These are phyloP conservation scores for Sitodiplosis mosellana DNA, from an alignment of 1,140 invertebrate genomes.

Conservation along the genomic window DNA sequence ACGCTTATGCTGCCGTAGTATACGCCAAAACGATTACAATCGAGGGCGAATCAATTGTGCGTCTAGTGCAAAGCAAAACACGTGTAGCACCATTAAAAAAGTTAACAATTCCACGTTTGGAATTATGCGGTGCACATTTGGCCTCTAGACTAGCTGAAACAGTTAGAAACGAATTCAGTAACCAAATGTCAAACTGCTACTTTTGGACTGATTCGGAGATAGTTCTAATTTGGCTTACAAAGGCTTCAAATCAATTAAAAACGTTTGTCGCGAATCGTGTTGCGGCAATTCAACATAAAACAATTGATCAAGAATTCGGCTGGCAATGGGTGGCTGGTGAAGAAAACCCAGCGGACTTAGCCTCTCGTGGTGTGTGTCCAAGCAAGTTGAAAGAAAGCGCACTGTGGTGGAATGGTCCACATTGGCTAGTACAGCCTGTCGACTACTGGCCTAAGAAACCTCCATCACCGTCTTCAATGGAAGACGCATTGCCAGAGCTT, in stretches of 20 bases:
- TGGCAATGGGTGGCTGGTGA: conserved; percentile 12
- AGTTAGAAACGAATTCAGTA: conserved; percentile 6
- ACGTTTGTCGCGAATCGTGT: conserved; percentile 23
- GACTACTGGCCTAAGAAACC: not conserved
- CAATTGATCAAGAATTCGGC: not conserved
- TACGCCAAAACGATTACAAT: conserved; percentile 9
- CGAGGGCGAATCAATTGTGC: conserved; percentile 4
- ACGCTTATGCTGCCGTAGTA: conserved; percentile 14
- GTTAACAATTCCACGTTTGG: conserved; percentile 14
- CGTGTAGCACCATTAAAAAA: conserved; percentile 16
- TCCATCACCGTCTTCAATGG: too few relatives aligned
- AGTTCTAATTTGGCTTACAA: conserved; percentile 11
- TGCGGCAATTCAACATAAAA: conserved; percentile 4
- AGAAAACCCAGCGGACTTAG: conserved; percentile 12
- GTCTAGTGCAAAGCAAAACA: conserved; percentile 16
- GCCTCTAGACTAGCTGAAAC: conserved; percentile 10
- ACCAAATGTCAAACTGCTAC: not conserved
- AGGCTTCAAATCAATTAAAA: conserved; percentile 8
- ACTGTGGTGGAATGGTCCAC: not conserved
- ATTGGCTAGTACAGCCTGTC: not conserved
- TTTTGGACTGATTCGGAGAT: conserved; percentile 13
- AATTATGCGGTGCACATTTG: conserved; percentile 16
- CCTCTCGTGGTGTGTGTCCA: conserved; percentile 8
- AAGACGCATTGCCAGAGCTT: too few relatives aligned
- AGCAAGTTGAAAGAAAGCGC: not conserved